A percentile compares a stretch with the other conserved stretches of the same genome.
These are phyloP conservation scores for Hedychridium roseum DNA, from an alignment of 2,888 invertebrate genomes.

Conservation along the genomic window DNA sequence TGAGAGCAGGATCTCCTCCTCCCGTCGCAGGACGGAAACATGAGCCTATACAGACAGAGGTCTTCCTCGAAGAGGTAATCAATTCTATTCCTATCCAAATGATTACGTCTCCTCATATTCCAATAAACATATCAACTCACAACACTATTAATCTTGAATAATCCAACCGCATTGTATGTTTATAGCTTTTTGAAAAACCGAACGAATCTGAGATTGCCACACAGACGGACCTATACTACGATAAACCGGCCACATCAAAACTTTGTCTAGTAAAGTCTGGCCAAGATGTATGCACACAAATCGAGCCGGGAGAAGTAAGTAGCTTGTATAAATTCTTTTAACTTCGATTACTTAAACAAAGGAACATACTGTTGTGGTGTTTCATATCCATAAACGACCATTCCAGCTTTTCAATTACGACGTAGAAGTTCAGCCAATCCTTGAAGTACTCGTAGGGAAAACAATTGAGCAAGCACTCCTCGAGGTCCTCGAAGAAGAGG, in stretches of 20 bases:
- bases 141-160: too few species aligned
- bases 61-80: constrained; percentile 89
- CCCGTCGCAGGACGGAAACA: constrained; percentile 85
- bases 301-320: constrained; percentile 86
- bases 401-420: constrained; percentile 88
- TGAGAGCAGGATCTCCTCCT: constrained; percentile 76
- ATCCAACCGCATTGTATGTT: too few species aligned
- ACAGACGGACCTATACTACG: constrained; percentile 87
- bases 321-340: background rate
- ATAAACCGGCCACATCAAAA: constrained; percentile 81
- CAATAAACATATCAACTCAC: too few species aligned
- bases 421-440: constrained; percentile 86
- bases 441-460: constrained; percentile 89
- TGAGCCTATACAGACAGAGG: constrained; percentile 89
- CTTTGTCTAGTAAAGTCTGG: constrained; percentile 84
- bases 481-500: constrained; percentile 93
- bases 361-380: too few species aligned
- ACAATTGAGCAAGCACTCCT: constrained; percentile 88
- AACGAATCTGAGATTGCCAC: constrained; percentile 80
- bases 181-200: constrained; percentile 75
- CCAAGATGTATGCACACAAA: constrained; percentile 84
- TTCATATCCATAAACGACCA: too few species aligned
- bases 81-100: too few species aligned
- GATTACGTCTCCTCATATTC: too few species aligned
- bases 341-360: background rate